phyloP scores from a whole-genome alignment of 2,888 invertebrate genomes.

The Diarsia rubi region DNA sequence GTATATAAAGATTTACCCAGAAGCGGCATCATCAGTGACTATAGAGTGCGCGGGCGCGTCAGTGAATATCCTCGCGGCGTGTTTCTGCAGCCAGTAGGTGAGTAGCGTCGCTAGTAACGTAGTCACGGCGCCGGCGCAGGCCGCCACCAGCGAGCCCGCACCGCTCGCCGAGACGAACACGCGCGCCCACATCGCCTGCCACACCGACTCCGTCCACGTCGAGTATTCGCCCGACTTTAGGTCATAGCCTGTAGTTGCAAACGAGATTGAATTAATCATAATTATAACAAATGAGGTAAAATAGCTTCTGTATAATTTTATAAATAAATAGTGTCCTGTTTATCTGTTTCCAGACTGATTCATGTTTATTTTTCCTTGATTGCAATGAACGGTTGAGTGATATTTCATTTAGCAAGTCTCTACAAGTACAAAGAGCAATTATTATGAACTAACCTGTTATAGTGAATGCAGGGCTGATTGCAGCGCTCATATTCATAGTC shows the following conservation, averaged over 20 bases:
- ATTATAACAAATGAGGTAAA: not conserved
- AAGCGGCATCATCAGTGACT: slow-evolving; percentile 71
- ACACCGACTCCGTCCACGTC: slow-evolving; percentile 97
- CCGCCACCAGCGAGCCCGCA: slow-evolving; percentile 80
- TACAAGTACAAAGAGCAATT: not conserved
- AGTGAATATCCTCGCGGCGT: slow-evolving; percentile 74
- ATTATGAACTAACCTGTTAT: slow-evolving; percentile 90
- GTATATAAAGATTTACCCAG: too few relatives aligned
- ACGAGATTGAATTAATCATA: too few relatives aligned
- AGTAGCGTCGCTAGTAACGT: slow-evolving; percentile 76
- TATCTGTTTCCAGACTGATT: not conserved
- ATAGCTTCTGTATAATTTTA: not conserved
- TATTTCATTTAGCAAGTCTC: not conserved
- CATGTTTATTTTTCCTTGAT: not conserved
- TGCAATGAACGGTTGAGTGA: not conserved
- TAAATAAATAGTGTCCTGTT: not conserved
- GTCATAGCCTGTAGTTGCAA: slow-evolving; percentile 92
- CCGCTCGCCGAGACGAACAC: slow-evolving; percentile 95
- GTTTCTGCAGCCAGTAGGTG: slow-evolving; percentile 80
- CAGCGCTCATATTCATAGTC: slow-evolving; percentile 94
- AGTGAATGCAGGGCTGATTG: slow-evolving; percentile 96
- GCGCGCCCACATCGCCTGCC: slow-evolving; percentile 93
- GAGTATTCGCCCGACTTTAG: slow-evolving; percentile 95
- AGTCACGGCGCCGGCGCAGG: slow-evolving; percentile 71
- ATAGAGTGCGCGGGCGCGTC: slow-evolving; percentile 60